Evolutionary conservation across 1,140 invertebrate species (phyloP), one percentile per base, ranked within the genome.

Genomic region (Orchesella cincta): DNA sequence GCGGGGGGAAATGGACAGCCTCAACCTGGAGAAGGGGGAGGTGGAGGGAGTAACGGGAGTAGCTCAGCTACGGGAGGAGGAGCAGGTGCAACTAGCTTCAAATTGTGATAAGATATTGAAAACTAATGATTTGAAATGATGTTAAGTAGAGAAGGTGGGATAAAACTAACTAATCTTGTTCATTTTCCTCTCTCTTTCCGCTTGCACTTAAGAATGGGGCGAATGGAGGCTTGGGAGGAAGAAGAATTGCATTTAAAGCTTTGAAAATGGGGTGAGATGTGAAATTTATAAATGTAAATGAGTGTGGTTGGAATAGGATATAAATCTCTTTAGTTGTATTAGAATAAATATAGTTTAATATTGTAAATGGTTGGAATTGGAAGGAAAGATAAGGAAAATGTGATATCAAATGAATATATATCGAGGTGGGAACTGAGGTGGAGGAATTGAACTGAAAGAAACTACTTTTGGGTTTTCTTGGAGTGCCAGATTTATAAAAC

Each of bases 1-100:
- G 79, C 78, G 29, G 62, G 62, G 2, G 26, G 26, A 5, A 57
- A 67, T 31, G 28, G 62, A n/a, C 39, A 46, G 39, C 39, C 20
- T 20, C 39, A 23, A 5, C 31, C 62, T 2, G 62, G 8, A 31
- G 62, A 33, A 12, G 62, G 62, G 1, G 33, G 62, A 5, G 62
- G 62, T 31, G 23, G 33, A 5, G 54, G 54, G 3, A 67, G 33
- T 29, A 33, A 33, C n/a, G 62, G 62, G 31, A 20, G 39, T 46
- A 20, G 39, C 39, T 26, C 28, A 31, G 62, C 8, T 5, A 33
- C 5, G 29, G 12, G 29, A 12, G 31, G 62, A 14, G 62, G 62
- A 29, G 31, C 8, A 18, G 52, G 52, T 31, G 62, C 26, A 31
- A 12, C 62, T 67, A 29, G 62, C 12, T 67, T 67, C 62, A 67